Evolutionary conservation across 2,797 vertebrate species (phyloP).

Genomic region (Falco peregrinus): DNA sequence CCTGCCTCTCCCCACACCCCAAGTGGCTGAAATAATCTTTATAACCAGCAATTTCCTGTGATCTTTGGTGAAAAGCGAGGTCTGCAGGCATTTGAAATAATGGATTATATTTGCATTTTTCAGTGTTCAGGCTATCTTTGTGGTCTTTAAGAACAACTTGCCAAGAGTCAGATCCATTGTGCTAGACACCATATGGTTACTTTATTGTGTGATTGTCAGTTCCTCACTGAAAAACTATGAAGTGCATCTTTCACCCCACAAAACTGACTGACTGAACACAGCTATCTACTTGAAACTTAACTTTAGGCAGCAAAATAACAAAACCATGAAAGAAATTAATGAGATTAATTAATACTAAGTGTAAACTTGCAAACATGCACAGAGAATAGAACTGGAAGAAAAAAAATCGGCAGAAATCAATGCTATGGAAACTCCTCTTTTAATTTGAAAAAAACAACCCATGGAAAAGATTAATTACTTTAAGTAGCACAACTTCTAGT

Average conservation of each 20-base stretch:
- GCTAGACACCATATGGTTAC: not conserved
- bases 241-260: not conserved
- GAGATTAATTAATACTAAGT: not conserved
- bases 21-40: not conserved
- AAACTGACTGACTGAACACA: not conserved
- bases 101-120: not conserved
- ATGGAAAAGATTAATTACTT: constrained; percentile 30
- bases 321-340: not conserved
- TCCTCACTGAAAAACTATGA: not conserved
- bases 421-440: not conserved
- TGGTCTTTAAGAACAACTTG: not conserved
- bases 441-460: not conserved
- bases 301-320: not conserved
- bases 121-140: not conserved
- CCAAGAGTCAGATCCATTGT: not conserved
- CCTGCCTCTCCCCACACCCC: too few species aligned
- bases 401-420: not conserved
- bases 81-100: not conserved
- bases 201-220: not conserved
- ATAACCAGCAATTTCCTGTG: not conserved
- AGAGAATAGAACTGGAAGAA: not conserved
- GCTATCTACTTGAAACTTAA: not conserved
- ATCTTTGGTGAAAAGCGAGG: not conserved
- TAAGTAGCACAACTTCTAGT: constrained; percentile 27
- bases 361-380: not conserved